Evolutionary conservation across 2,113 vertebrate genomes (phyloP), one percentile per base, ranked within the genome.

Genomic region (Ahaetulla prasina): DNA sequence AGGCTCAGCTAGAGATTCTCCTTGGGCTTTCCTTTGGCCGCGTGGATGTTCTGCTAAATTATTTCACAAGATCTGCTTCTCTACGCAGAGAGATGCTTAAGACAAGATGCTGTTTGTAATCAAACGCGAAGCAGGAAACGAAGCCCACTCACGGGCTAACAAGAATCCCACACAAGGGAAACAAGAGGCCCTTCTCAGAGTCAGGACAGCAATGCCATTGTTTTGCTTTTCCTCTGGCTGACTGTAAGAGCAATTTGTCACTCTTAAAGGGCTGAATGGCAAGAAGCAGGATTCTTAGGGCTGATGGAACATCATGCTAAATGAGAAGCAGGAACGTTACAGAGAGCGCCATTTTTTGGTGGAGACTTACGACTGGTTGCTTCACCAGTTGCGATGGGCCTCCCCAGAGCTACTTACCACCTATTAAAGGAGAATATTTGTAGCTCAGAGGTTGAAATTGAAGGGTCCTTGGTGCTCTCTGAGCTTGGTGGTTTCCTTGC

Each of bases 91-190:
- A 20, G 87, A 50, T 39, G 30, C 80, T 86, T 10, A 43, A 63
- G 54, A 89, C 74, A 63, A 92, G 45, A 35, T 35, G 68, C 23
- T n/a, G 49, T 8, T 55, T 22, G n/a, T 60, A 30, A 60, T 43
- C 88, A 86, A 18, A 90, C 30, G 92, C 23, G 4, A n/a, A 52
- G 47, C 54, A 39, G 88, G 88, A 85, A 89, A 92, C 50, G 45
- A 54, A 63, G 22, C 92, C 92, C 88, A 90, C 92, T 90, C 92
- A 39, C n/a, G 43, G 54, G 45, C 80, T 90, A 86, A 92, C 92
- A 92, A 92, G 88, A 20, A 35, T 47, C 88, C 92, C 39, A 92
- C 92, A 25, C 88, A 53, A 22, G 27, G 35, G 50, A 90, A 63
- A 90, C 35, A 89, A 92, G 92, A 53, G 88, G 80, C 88, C 54